Evolutionary conservation across 1,140 invertebrate species (phyloP).

Genomic region (Frieseomelitta varia): DNA sequence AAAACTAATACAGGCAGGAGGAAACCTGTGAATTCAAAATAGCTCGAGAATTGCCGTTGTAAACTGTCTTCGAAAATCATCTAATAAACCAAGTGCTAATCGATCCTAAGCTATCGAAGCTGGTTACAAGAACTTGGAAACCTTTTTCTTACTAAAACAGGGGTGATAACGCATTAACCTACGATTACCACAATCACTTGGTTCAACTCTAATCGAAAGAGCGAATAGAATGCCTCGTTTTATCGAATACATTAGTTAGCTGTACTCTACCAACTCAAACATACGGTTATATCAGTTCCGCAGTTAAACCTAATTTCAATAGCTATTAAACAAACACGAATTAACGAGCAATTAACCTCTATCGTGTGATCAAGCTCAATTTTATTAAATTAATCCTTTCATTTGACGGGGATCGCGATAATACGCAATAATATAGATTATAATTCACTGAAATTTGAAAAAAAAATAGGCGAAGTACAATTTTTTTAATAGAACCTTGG

Average conservation of each 20-base stretch:
- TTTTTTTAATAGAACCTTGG: too few relatives aligned
- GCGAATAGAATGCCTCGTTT: background rate
- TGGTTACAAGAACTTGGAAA: background rate
- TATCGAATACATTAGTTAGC: background rate
- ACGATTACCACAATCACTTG: background rate
- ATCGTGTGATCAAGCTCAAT: too few relatives aligned
- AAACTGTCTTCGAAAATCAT: background rate
- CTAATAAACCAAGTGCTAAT: constrained; percentile 9
- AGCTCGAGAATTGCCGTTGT: background rate
- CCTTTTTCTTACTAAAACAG: background rate
- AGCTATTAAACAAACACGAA: background rate
- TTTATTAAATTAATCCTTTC: too few relatives aligned
- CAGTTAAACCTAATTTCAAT: background rate
- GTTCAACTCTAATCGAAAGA: background rate
- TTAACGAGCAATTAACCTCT: background rate
- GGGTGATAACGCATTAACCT: background rate
- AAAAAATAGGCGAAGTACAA: too few relatives aligned
- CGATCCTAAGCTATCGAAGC: constrained; percentile 10
- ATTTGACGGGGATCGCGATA: too few relatives aligned
- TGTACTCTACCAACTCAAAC: background rate
- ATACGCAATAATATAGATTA: too few relatives aligned
- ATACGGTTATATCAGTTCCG: background rate
- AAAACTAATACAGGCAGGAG: background rate
- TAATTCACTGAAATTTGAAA: too few relatives aligned
- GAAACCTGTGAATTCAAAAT: background rate